These are phyloP conservation scores for Zoanthus gigantus DNA, from an alignment of 92 coral and sea anemone species.

Conservation along the genomic window DNA sequence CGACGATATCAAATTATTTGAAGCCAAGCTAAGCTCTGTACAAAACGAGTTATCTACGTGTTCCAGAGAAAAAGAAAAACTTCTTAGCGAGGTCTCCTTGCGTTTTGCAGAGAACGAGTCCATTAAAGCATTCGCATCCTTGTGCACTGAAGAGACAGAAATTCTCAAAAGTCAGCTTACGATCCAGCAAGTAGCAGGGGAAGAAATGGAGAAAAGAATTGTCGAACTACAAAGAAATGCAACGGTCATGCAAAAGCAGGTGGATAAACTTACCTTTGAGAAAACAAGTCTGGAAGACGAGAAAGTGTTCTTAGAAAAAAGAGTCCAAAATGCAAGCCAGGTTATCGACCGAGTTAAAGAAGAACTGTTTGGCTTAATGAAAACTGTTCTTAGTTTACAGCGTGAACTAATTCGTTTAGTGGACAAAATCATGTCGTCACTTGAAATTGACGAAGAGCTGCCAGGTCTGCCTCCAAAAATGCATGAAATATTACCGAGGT, in stretches of 20 bases:
- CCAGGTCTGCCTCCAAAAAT: constrained; percentile 44
- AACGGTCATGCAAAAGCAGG: constrained; percentile 62
- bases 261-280: constrained; percentile 70
- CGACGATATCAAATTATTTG: constrained; percentile 73
- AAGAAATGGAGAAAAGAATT: constrained; percentile 64
- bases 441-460: constrained; percentile 67
- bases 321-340: constrained; percentile 77
- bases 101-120: constrained; percentile 79
- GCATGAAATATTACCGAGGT: constrained; percentile 34
- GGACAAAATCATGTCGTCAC: constrained; percentile 73
- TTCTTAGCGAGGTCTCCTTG: constrained; percentile 76
- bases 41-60: constrained; percentile 74
- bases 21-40: constrained; percentile 70
- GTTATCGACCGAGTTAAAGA: constrained; percentile 83
- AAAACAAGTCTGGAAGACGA: constrained; percentile 78
- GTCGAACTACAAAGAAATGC: constrained; percentile 78
- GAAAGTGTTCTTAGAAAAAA: constrained; percentile 72
- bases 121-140: constrained; percentile 74
- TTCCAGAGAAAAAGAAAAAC: constrained; percentile 79
- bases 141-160: constrained; percentile 80
- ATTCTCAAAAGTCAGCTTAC: constrained; percentile 75
- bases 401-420: constrained; percentile 75
- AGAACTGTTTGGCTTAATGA: constrained; percentile 83
- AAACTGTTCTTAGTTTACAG: constrained; percentile 81
- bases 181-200: constrained; percentile 71